Conservation (phyloP, 2,888 invertebrate species). For the Eustalomyia histrio region DNA sequence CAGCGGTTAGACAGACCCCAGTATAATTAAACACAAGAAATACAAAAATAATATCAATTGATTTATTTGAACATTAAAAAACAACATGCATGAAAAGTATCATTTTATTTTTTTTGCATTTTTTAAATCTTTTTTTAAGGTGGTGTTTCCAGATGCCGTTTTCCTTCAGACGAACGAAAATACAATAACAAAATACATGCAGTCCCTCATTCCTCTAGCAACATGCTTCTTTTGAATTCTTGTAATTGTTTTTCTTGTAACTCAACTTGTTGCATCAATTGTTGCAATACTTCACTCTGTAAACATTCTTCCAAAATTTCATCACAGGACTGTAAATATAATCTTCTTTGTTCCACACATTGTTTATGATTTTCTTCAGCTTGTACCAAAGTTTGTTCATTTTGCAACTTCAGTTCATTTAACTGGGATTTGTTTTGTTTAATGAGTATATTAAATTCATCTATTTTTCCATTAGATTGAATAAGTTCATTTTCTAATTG, state of each 20-base stretch:
- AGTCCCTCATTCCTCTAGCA: too few relatives aligned
- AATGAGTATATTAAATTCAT: conserved; percentile 41
- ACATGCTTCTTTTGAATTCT: conserved; percentile 33
- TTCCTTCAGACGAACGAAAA: too few relatives aligned
- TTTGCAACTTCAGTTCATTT: conserved; percentile 39
- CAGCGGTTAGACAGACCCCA: too few relatives aligned
- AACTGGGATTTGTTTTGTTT: conserved; percentile 33
- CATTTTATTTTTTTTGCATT: too few relatives aligned
- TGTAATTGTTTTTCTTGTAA: conserved; percentile 44
- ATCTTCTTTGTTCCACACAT: conserved; percentile 33
- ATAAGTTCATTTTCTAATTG: conserved; percentile 52
- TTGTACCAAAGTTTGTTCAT: conserved; percentile 63
- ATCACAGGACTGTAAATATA: conserved; percentile 35
- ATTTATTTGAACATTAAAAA: too few relatives aligned
- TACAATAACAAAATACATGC: too few relatives aligned
- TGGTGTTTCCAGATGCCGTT: too few relatives aligned
- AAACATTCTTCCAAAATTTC: conserved; percentile 40
- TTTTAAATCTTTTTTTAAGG: too few relatives aligned
- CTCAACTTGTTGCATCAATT: conserved; percentile 23
- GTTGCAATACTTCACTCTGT: conserved; percentile 19
- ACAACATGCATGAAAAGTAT: too few relatives aligned
- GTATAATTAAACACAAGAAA: too few relatives aligned
- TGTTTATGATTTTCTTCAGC: conserved; percentile 64
- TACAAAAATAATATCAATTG: too few relatives aligned
- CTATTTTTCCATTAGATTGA: conserved; percentile 27